Conservation (phyloP, 2,888 invertebrate species). For the Drosophila borborema region DNA sequence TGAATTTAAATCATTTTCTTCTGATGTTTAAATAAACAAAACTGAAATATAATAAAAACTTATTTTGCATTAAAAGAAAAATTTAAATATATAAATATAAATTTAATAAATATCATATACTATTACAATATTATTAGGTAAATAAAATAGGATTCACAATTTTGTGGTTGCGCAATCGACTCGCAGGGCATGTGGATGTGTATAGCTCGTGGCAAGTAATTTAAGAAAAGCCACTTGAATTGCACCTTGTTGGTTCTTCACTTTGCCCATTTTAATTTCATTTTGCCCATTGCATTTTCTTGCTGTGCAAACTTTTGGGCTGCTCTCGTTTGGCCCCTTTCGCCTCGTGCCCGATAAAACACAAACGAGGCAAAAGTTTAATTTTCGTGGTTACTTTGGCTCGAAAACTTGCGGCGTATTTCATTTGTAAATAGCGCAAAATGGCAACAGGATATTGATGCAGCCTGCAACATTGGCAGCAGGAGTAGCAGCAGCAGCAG, state of each 20-base stretch:
- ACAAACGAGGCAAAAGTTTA: slow-evolving; percentile 75
- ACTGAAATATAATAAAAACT: too few species aligned
- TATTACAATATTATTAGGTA: too few species aligned
- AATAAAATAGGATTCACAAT: not conserved
- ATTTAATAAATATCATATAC: too few species aligned
- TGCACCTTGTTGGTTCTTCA: slow-evolving; percentile 59
- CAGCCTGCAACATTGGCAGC: slow-evolving; percentile 50
- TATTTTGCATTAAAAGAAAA: too few species aligned
- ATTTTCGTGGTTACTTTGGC: slow-evolving; percentile 75
- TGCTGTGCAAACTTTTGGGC: slow-evolving; percentile 57
- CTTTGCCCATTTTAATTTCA: slow-evolving; percentile 64
- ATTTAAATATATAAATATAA: too few species aligned
- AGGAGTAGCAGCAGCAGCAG: slow-evolving; percentile 1
- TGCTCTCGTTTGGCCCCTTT: not conserved
- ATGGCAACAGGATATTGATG: slow-evolving; percentile 75
- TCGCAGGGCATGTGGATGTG: slow-evolving; percentile 18
- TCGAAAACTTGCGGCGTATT: slow-evolving; percentile 78
- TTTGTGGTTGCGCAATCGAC: slow-evolving; percentile 6
- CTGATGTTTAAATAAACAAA: too few species aligned
- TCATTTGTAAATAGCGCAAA: slow-evolving; percentile 77
- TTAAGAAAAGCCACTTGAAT: slow-evolving; percentile 43
- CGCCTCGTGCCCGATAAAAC: slow-evolving; percentile 41
- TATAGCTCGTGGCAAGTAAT: slow-evolving; percentile 24
- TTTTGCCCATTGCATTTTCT: slow-evolving; percentile 64
- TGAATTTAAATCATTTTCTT: not conserved